Percentiles rank a stretch among this genome's conserved stretches.
These are phyloP conservation scores for Neolamprologus brichardi DNA, from an alignment of 2,113 vertebrate species.

Conservation along the genomic window DNA sequence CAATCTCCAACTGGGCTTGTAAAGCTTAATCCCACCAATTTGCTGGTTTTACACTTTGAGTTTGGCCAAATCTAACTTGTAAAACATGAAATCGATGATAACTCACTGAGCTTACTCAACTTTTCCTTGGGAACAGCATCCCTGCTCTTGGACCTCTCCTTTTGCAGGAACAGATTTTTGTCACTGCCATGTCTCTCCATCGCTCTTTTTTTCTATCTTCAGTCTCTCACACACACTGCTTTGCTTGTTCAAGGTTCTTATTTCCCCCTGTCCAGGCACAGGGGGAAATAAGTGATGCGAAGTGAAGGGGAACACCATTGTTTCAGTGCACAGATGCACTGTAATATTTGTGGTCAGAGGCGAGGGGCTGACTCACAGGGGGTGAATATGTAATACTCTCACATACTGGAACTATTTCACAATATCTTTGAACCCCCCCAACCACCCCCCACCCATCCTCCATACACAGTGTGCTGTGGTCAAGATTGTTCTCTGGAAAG, in stretches of 20 bases:
- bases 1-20: neutral
- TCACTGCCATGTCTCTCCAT: neutral
- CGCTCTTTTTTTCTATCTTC: neutral
- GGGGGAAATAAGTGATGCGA: slow-evolving; percentile 14
- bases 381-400: slow-evolving; percentile 23
- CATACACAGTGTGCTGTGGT: neutral
- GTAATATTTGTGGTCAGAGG: slow-evolving; percentile 57
- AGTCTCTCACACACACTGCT: neutral
- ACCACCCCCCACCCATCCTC: neutral
- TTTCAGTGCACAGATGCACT: slow-evolving; percentile 34
- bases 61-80: neutral
- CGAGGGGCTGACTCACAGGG: slow-evolving; percentile 2
- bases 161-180: neutral
- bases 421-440: neutral
- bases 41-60: neutral
- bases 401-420: slow-evolving; percentile 49
- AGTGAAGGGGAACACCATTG: slow-evolving; percentile 10
- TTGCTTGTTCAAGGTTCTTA: neutral
- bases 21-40: neutral
- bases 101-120: neutral
- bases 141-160: neutral
- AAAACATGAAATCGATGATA: neutral
- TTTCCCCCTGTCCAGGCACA: neutral
- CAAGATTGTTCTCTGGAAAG: neutral
- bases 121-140: neutral